A percentile compares a stretch with the other conserved stretches of the same genome.
Evolutionary conservation across 2,797 vertebrate genomes (phyloP).

Genomic region (Anabas testudineus): DNA sequence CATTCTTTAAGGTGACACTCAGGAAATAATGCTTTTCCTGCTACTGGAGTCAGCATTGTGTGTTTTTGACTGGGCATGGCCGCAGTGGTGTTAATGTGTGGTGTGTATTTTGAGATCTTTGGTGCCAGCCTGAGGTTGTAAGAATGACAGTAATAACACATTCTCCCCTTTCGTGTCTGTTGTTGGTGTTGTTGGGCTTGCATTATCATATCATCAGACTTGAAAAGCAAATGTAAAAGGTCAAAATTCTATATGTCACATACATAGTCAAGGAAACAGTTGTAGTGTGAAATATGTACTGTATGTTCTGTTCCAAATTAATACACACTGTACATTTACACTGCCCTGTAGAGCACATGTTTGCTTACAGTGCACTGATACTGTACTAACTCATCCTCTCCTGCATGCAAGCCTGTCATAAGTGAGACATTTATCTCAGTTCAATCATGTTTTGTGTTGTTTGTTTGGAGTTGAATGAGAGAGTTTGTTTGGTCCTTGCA

Average conservation of each 20-base stretch:
- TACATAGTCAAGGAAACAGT: slow-evolving; percentile 15
- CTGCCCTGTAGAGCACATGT: slow-evolving; percentile 48
- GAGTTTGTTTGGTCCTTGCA: slow-evolving; percentile 37
- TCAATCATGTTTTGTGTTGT: slow-evolving; percentile 29
- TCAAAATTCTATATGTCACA: slow-evolving; percentile 12
- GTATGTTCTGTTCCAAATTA: slow-evolving; percentile 15
- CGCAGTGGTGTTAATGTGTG: slow-evolving; percentile 43
- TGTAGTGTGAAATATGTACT: slow-evolving; percentile 32
- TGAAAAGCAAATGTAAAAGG: slow-evolving; percentile 39
- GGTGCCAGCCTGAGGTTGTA: slow-evolving; percentile 36
- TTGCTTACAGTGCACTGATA: slow-evolving; percentile 60
- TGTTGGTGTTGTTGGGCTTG: slow-evolving; percentile 49
- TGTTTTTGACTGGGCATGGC: slow-evolving; percentile 63
- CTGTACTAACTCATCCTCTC: slow-evolving; percentile 50
- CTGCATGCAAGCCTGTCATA: slow-evolving; percentile 69
- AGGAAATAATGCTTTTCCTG: slow-evolving; percentile 44
- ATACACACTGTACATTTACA: slow-evolving; percentile 29
- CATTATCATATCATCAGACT: slow-evolving; percentile 47
- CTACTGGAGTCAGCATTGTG: slow-evolving; percentile 44
- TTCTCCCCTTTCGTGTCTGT: slow-evolving; percentile 50
- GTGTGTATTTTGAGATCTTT: slow-evolving; percentile 45
- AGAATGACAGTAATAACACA: slow-evolving; percentile 45
- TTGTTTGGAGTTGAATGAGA: slow-evolving; percentile 56
- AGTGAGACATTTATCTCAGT: slow-evolving; percentile 21
- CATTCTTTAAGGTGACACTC: slow-evolving; percentile 37